Evolutionary conservation across 2,888 invertebrate genomes (phyloP).

Genomic region (Eumerus sabulonum): DNA sequence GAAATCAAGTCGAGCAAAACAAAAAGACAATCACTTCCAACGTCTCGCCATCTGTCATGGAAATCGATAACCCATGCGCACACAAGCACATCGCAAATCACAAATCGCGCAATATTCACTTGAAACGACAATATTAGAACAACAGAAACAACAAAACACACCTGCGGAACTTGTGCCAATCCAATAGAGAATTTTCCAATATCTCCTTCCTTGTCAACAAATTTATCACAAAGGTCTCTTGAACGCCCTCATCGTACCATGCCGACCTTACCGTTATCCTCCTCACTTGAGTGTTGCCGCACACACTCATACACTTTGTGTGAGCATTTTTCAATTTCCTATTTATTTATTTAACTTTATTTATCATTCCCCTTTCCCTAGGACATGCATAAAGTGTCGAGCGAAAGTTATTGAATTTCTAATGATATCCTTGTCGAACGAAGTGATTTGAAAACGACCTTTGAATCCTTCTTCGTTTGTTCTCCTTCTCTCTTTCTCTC

Average conservation of each 20-base stretch:
- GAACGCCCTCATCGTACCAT: not conserved
- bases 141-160: conserved; percentile 22
- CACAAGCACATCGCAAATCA: no score
- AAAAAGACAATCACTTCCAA: no score
- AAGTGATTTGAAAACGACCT: conserved; percentile 59
- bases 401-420: conserved; percentile 67
- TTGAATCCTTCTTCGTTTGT: conserved; percentile 35
- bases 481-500: conserved; percentile 1
- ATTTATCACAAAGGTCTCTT: conserved; percentile 31
- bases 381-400: conserved; percentile 45
- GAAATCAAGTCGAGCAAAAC: no score
- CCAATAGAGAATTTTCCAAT: conserved; percentile 35
- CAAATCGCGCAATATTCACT: not conserved
- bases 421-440: conserved; percentile 66
- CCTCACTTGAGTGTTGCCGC: not conserved
- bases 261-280: conserved; percentile 6
- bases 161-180: conserved; percentile 6
- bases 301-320: conserved; percentile 20
- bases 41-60: no score
- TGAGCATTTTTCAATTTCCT: conserved; percentile 61
- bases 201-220: conserved; percentile 16
- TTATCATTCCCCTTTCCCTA: conserved; percentile 46
- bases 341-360: conserved; percentile 63
- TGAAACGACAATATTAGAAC: conserved; percentile 26
- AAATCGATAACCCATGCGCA: no score